phyloP scores from a whole-genome alignment of 2,888 invertebrate genomes.

The Sipunculus nudus region DNA sequence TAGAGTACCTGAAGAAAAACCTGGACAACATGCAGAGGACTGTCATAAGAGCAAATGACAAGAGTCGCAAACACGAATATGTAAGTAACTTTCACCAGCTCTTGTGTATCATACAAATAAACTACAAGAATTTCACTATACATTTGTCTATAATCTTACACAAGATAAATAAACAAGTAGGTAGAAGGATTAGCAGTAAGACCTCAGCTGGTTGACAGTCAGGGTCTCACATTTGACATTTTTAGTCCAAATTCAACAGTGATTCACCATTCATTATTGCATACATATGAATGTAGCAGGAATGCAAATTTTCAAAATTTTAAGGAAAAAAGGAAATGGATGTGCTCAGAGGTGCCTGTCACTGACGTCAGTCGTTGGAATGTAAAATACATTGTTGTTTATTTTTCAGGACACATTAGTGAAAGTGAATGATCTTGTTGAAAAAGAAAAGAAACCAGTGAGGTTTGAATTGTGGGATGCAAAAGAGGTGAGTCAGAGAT shows the following conservation, averaged over 20 bases:
- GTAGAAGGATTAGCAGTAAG: no score
- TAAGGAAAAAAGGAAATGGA: no score
- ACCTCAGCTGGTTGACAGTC: no score
- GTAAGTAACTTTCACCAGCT: constrained; percentile 72
- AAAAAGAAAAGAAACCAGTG: constrained; percentile 91
- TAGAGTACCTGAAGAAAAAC: constrained; percentile 83
- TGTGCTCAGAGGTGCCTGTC: no score
- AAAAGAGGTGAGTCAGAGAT: constrained; percentile 80
- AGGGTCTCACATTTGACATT: no score
- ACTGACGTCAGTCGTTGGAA: no score
- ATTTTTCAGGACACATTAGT: constrained; percentile 79
- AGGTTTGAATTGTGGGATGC: constrained; percentile 93
- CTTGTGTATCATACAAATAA: no score
- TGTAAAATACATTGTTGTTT: constrained; percentile 10
- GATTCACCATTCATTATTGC: no score
- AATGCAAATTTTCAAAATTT: no score
- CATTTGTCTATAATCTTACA: background rate
- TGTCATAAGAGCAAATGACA: constrained; percentile 82
- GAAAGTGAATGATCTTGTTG: constrained; percentile 80
- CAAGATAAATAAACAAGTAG: background rate
- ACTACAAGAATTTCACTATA: no score
- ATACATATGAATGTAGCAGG: no score
- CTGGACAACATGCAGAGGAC: constrained; percentile 87
- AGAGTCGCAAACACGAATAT: constrained; percentile 94
- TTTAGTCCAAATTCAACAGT: no score